Percentiles rank a stretch among this genome's conserved stretches.
Conservation (phyloP, 2,888 invertebrate species). For the Pseudococcus jackbeardsleyi region DNA sequence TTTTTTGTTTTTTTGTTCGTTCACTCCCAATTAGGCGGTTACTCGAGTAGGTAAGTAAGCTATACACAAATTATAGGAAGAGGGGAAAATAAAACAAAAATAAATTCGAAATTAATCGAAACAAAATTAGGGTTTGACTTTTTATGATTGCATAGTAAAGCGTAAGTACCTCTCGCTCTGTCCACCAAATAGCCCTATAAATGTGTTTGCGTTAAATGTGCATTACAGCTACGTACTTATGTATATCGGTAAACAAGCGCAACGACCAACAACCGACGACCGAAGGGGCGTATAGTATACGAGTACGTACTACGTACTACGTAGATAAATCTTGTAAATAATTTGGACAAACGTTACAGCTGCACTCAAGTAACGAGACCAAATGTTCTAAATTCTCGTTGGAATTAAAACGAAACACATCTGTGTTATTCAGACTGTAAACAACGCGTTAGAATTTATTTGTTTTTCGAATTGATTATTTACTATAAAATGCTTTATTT, state of each 20-base stretch:
- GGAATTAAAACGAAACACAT: conserved; percentile 32
- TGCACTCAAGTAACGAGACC: conserved; percentile 35
- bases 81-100: background rate
- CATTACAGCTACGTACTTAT: background rate
- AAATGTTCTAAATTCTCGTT: conserved; percentile 28
- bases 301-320: background rate
- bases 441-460: conserved; percentile 33
- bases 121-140: background rate
- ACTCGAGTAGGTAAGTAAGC: too few species aligned
- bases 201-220: background rate
- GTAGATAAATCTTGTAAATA: conserved; percentile 41
- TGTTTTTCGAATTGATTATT: conserved; percentile 43
- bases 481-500: conserved; percentile 34
- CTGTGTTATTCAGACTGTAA: conserved; percentile 27
- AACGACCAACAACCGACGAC: background rate
- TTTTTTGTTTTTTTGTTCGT: too few species aligned
- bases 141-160: background rate
- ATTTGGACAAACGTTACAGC: conserved; percentile 35
- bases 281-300: conserved; percentile 20
- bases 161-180: background rate
- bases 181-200: background rate
- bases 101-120: background rate
- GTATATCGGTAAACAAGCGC: background rate
- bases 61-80: background rate
- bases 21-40: too few species aligned